These are phyloP conservation scores for Platichthys flesus DNA, from an alignment of 2,113 vertebrate genomes.

Conservation along the genomic window DNA sequence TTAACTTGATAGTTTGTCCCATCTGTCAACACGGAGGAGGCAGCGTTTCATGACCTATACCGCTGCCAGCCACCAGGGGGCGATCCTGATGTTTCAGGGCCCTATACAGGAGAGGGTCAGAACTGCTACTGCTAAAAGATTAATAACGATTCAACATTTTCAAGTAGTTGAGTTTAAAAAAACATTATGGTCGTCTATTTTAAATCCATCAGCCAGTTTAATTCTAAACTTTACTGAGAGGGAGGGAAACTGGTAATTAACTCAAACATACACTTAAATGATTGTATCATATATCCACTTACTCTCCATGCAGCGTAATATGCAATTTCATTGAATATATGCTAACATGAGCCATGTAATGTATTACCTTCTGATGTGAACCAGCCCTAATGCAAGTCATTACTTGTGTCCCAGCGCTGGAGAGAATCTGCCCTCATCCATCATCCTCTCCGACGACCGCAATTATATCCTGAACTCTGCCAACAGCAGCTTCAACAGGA, in stretches of 20 bases:
- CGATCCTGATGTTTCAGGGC: no score
- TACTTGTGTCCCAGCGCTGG: conserved; percentile 16
- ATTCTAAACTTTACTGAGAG: not conserved
- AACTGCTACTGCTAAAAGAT: no score
- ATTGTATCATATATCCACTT: not conserved
- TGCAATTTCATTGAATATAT: conserved; percentile 12
- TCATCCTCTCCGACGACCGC: conserved; percentile 50
- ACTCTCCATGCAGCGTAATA: not conserved
- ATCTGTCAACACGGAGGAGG: no score
- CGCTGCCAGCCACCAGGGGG: no score
- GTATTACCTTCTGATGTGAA: conserved; percentile 22
- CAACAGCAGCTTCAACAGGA: conserved; percentile 33
- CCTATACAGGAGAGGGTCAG: no score
- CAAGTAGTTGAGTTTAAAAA: not conserved
- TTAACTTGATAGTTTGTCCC: no score
- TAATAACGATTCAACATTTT: not conserved
- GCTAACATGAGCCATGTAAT: conserved; percentile 23
- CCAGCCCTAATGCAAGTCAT: conserved; percentile 21
- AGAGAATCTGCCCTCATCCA: conserved; percentile 35
- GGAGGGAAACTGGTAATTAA: not conserved
- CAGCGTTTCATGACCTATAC: no score
- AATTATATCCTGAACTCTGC: conserved; percentile 42
- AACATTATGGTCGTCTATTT: not conserved
- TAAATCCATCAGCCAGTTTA: not conserved
- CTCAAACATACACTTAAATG: not conserved